phyloP scores from a whole-genome alignment of 1,140 invertebrate genomes.

The Drosophila pallidifrons region DNA sequence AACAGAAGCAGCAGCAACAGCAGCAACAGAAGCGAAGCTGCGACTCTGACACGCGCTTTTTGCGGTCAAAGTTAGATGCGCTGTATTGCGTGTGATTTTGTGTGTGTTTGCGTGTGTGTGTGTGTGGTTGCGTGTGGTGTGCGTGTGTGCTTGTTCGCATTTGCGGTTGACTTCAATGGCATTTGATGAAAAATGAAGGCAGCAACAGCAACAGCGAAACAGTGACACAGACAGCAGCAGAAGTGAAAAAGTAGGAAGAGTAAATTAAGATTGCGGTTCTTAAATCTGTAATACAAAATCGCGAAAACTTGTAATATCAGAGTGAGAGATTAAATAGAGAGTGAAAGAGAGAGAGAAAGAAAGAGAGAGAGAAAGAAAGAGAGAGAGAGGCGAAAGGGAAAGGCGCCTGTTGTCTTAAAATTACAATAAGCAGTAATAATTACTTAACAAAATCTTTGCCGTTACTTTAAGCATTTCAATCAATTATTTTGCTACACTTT shows the following conservation, averaged over 20 bases:
- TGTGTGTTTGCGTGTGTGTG: conserved; percentile 38
- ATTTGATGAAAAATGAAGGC: conserved; percentile 63
- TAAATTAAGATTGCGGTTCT: conserved; percentile 14
- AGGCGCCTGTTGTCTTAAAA: neutral
- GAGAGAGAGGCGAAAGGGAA: neutral
- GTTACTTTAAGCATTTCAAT: neutral
- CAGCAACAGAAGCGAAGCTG: conserved; percentile 1
- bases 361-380: neutral
- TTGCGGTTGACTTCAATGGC: conserved; percentile 61
- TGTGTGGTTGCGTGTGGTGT: conserved; percentile 21
- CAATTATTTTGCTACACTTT: neutral
- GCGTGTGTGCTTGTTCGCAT: conserved; percentile 36
- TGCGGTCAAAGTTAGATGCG: conserved; percentile 62
- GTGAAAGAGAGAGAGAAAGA: neutral
- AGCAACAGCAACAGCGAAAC: neutral
- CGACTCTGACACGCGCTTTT: conserved; percentile 59
- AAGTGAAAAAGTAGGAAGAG: neutral
- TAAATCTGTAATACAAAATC: conserved; percentile 7
- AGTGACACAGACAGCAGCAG: conserved; percentile 5
- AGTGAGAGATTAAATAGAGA: too few relatives aligned
- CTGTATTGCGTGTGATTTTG: conserved; percentile 11
- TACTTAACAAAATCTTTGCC: neutral
- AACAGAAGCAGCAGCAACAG: conserved; percentile 20
- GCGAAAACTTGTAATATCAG: neutral
- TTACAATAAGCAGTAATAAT: neutral